Conservation (phyloP, 2,888 invertebrate species). For the Dusona sp. region DNA sequence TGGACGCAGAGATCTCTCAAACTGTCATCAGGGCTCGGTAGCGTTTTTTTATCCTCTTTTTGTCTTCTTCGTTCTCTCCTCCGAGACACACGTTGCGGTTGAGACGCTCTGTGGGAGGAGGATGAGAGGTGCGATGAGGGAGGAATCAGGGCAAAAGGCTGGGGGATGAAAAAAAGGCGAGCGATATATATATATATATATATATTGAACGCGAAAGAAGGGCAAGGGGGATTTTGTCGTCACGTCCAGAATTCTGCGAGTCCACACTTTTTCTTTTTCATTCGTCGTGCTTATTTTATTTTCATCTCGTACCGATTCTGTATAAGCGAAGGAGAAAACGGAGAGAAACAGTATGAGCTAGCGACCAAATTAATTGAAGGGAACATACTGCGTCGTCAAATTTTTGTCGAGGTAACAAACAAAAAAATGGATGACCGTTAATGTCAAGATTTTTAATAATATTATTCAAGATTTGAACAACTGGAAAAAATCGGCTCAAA, state of each 20-base stretch:
- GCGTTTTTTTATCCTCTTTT: slow-evolving; percentile 43
- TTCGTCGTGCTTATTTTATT: slow-evolving; percentile 6
- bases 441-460: background rate
- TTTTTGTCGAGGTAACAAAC: background rate
- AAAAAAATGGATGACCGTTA: background rate
- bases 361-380: background rate
- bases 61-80: slow-evolving; percentile 12
- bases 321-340: background rate
- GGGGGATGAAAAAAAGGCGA: slow-evolving; percentile 31
- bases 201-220: slow-evolving; percentile 14
- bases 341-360: background rate
- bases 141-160: slow-evolving; percentile 32
- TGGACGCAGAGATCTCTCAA: slow-evolving; percentile 77
- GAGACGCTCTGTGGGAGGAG: slow-evolving; percentile 42
- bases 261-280: slow-evolving; percentile 18
- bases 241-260: slow-evolving; percentile 57
- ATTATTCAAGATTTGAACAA: background rate
- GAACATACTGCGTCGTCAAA: background rate
- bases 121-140: slow-evolving; percentile 32
- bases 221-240: slow-evolving; percentile 49
- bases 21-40: slow-evolving; percentile 80
- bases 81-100: slow-evolving; percentile 54
- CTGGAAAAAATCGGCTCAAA: background rate
- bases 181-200: slow-evolving; percentile 3
- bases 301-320: background rate